Evolutionary conservation across 2,797 vertebrate genomes (phyloP).

Genomic region (Gymnocypris eckloni): DNA sequence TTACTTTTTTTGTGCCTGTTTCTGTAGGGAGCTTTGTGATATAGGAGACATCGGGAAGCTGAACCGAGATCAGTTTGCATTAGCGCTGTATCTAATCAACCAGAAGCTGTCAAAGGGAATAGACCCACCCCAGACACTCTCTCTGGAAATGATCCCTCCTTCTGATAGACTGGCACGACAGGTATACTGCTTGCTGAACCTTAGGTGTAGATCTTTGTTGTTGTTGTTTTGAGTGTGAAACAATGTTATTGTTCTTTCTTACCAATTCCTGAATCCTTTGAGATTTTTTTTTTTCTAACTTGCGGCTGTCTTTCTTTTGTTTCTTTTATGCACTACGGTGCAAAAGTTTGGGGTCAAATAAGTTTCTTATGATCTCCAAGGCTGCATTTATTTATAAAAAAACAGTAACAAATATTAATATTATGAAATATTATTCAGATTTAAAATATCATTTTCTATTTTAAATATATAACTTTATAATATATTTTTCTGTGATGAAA

Average conservation of each 20-base stretch:
- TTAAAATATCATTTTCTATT: not conserved
- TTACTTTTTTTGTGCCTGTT: slow-evolving; percentile 58
- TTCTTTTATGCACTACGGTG: not conserved
- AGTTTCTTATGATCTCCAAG: not conserved
- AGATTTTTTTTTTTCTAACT: slow-evolving; percentile 54
- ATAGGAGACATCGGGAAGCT: slow-evolving; percentile 93
- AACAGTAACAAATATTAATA: too few relatives aligned
- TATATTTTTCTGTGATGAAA: not conserved
- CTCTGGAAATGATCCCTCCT: slow-evolving; percentile 95
- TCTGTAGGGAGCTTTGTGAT: slow-evolving; percentile 93
- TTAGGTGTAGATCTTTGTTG: not conserved
- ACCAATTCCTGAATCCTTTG: slow-evolving; percentile 49
- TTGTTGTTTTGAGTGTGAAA: not conserved
- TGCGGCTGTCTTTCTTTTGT: slow-evolving; percentile 56
- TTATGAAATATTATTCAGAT: too few relatives aligned
- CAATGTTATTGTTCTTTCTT: not conserved
- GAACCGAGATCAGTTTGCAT: slow-evolving; percentile 94
- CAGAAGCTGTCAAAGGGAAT: slow-evolving; percentile 91
- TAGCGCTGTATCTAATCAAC: slow-evolving; percentile 96
- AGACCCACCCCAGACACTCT: slow-evolving; percentile 91
- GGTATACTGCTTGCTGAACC: slow-evolving; percentile 61
- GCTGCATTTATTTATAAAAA: not conserved
- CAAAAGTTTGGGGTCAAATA: not conserved
- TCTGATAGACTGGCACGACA: slow-evolving; percentile 85
- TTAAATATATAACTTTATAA: too few relatives aligned